These are phyloP conservation scores for Sebastes variabilis DNA, from an alignment of 2,797 vertebrate species.

Conservation along the genomic window DNA sequence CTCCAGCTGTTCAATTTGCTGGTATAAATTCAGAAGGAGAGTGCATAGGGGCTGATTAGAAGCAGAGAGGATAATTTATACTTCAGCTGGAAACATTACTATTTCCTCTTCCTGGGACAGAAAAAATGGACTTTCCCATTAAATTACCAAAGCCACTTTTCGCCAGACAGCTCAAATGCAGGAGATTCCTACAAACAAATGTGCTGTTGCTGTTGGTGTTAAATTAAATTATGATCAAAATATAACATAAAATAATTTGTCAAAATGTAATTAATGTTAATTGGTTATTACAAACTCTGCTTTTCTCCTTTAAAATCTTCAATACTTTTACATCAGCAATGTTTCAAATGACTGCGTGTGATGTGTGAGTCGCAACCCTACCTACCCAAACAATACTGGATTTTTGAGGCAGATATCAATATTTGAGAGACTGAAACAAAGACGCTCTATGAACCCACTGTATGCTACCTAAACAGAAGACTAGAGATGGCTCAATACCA, in stretches of 20 bases:
- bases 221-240: slow-evolving; percentile 4
- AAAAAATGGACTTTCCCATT: slow-evolving; percentile 47
- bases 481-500: too few relatives aligned
- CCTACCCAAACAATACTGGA: neutral
- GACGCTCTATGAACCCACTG: accelerated
- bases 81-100: slow-evolving; percentile 52
- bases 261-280: neutral
- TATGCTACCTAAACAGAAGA: too few relatives aligned
- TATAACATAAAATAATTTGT: slow-evolving; percentile 8
- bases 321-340: too few relatives aligned
- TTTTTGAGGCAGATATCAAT: neutral
- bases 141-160: slow-evolving; percentile 54
- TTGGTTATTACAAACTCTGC: neutral
- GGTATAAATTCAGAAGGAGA: slow-evolving; percentile 44
- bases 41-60: slow-evolving; percentile 46
- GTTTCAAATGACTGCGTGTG: too few relatives aligned
- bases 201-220: neutral
- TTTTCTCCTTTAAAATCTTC: neutral
- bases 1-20: slow-evolving; percentile 51
- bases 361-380: accelerated
- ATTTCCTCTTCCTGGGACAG: slow-evolving; percentile 37
- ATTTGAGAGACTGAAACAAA: too few relatives aligned
- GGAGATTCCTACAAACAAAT: neutral
- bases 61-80: slow-evolving; percentile 47
- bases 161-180: slow-evolving; percentile 10